Conservation (phyloP, 2,888 invertebrate species). For the Oscheius onirici region DNA sequence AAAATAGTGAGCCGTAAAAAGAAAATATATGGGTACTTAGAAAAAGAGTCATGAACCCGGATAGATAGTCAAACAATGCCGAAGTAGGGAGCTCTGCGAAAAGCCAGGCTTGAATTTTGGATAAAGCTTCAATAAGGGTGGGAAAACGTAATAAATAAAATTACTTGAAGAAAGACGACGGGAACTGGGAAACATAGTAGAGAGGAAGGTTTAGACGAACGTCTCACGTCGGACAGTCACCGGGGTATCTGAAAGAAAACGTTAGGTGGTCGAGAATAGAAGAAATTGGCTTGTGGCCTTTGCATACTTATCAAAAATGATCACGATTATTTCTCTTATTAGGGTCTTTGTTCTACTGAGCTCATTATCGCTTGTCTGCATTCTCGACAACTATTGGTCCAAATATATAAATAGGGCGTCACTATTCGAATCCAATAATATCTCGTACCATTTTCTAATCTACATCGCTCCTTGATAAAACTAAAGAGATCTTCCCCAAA, state of each 20-base stretch:
- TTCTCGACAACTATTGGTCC: too few relatives aligned
- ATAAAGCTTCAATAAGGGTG: background rate
- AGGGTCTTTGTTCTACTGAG: too few relatives aligned
- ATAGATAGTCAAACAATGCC: constrained; percentile 7
- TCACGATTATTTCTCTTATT: too few relatives aligned
- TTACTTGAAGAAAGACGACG: constrained; percentile 8
- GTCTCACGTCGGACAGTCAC: constrained; percentile 21
- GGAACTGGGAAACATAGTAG: background rate
- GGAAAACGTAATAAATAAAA: background rate
- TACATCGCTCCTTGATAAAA: too few relatives aligned
- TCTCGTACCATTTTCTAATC: too few relatives aligned
- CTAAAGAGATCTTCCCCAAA: too few relatives aligned
- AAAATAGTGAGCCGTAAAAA: constrained; percentile 4
- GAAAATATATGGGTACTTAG: background rate
- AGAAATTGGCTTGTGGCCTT: too few relatives aligned
- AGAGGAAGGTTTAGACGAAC: constrained; percentile 4
- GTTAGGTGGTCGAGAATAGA: background rate
- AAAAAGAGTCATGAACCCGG: constrained; percentile 10
- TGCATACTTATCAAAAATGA: too few relatives aligned
- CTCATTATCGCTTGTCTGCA: too few relatives aligned
- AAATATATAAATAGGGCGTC: too few relatives aligned
- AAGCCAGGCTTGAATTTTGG: background rate
- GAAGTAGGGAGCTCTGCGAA: background rate
- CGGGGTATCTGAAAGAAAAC: constrained; percentile 16
- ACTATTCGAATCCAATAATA: too few relatives aligned